Conservation (phyloP, 2,888 invertebrate genomes). For the Drosophila kambysellisi region DNA sequence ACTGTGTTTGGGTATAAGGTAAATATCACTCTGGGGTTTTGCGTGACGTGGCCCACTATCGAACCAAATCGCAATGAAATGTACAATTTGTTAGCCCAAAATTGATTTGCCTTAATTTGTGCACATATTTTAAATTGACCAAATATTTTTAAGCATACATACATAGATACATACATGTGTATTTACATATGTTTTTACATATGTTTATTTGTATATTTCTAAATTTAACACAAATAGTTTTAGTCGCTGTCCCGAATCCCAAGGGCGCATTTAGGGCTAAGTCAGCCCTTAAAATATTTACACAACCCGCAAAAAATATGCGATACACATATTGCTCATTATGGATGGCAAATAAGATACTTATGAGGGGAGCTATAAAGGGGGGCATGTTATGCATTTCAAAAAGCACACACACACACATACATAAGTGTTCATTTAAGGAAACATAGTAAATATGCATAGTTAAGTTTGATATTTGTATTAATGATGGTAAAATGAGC, state of each 20-base stretch:
- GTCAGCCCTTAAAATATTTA: conserved; percentile 71
- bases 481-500: conserved; percentile 76
- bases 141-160: conserved; percentile 15
- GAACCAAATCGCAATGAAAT: conserved; percentile 54
- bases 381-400: conserved; percentile 5
- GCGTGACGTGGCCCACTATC: conserved; percentile 49
- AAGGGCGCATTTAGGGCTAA: conserved; percentile 61
- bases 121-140: conserved; percentile 68
- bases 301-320: conserved; percentile 62
- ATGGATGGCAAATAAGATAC: conserved; percentile 66
- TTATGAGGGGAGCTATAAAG: conserved; percentile 6
- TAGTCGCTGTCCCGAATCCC: conserved; percentile 40
- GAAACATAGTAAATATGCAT: conserved; percentile 59
- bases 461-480: conserved; percentile 71
- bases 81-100: conserved; percentile 67
- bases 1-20: conserved; percentile 39
- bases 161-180: background rate
- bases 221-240: conserved; percentile 52
- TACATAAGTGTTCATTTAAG: conserved; percentile 4
- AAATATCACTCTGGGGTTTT: conserved; percentile 45
- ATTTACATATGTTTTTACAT: too few relatives aligned
- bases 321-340: conserved; percentile 67
- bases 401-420: conserved; percentile 2
- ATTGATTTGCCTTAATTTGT: conserved; percentile 78
- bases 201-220: background rate